Conservation (phyloP, 2,797 vertebrate species). For the Falco rusticolus region DNA sequence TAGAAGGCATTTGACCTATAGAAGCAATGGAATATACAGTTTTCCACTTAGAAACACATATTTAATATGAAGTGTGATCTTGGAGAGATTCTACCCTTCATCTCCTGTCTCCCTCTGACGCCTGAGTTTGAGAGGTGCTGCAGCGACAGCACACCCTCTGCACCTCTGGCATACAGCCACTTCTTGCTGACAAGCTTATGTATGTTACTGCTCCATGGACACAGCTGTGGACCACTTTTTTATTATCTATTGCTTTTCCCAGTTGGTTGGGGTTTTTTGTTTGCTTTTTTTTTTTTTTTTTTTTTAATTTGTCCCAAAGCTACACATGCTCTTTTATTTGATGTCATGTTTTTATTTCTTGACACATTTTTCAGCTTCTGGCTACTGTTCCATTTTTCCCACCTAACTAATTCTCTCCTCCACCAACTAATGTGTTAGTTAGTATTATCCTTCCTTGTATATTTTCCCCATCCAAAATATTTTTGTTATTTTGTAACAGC, state of each 20-base stretch:
- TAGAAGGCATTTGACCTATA: neutral
- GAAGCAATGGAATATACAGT: neutral
- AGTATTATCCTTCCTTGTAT: neutral
- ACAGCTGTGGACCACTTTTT: neutral
- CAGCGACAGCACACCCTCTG: neutral
- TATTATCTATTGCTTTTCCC: neutral
- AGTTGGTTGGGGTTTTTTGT: too few relatives aligned
- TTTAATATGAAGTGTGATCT: neutral
- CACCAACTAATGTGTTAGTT: neutral
- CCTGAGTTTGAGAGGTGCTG: neutral
- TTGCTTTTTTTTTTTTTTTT: too few relatives aligned
- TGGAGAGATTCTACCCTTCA: neutral
- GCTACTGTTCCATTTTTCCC: neutral
- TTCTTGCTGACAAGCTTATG: fast-evolving
- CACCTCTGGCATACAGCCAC: neutral
- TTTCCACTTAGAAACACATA: neutral
- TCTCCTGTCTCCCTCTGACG: neutral
- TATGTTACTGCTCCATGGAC: neutral
- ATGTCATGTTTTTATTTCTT: neutral
- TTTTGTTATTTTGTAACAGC: neutral
- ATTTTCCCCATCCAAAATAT: neutral
- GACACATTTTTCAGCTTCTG: neutral
- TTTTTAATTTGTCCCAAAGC: neutral
- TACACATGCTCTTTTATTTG: neutral
- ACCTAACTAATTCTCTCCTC: neutral